Conservation (phyloP, 2,797 vertebrate species). For the Potorous gilbertii region DNA sequence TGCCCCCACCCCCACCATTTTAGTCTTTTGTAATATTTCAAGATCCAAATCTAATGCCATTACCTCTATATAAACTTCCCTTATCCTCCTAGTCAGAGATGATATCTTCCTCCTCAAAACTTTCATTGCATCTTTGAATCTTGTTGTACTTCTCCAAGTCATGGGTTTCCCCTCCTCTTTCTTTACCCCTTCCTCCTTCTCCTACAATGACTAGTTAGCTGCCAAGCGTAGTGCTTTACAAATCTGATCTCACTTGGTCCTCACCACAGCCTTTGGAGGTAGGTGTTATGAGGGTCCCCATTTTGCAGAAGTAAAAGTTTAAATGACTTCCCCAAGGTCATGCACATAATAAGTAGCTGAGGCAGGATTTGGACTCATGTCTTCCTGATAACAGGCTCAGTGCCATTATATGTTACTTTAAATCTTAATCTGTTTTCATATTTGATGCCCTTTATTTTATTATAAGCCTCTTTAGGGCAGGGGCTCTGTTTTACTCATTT, state of each 20-base stretch:
- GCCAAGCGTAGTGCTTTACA: background rate
- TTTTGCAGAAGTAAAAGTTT: background rate
- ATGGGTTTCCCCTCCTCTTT: background rate
- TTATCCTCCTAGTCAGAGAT: background rate
- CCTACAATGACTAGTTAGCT: background rate
- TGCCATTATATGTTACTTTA: background rate
- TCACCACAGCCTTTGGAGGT: background rate
- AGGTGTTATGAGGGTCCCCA: background rate
- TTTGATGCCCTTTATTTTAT: background rate
- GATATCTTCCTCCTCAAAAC: background rate
- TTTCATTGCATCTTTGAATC: background rate
- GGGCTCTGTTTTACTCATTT: background rate
- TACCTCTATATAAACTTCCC: background rate
- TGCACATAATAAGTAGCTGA: background rate
- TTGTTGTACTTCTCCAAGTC: background rate
- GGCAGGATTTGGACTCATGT: background rate
- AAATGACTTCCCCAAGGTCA: background rate
- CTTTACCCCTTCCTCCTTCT: background rate
- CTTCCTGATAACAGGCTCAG: background rate
- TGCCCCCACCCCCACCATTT: background rate
- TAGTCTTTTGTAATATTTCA: background rate
- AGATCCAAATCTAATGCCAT: background rate
- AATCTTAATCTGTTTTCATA: background rate
- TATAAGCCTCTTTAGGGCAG: background rate
- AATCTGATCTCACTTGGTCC: background rate